Percentiles rank a stretch among this genome's conserved stretches.
Conservation (phyloP, 2,113 vertebrate genomes). For the Nanger granti region DNA sequence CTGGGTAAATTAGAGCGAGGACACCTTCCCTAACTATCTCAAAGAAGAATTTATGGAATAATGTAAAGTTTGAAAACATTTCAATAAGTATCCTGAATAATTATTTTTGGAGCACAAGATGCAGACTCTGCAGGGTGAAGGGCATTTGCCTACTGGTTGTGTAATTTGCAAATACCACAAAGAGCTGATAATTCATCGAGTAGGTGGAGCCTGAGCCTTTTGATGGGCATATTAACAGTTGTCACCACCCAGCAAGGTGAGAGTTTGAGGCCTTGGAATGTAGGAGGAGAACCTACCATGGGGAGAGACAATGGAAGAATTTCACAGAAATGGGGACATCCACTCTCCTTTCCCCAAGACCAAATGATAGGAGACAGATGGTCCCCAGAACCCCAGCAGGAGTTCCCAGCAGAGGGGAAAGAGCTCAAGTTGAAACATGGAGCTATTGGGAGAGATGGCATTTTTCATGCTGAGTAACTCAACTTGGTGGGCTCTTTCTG, state of each 20-base stretch:
- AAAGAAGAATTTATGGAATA: not conserved
- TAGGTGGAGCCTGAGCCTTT: not conserved
- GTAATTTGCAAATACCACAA: not conserved
- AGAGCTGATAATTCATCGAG: not conserved
- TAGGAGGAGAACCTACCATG: not conserved
- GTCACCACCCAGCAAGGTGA: not conserved
- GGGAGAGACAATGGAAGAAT: not conserved
- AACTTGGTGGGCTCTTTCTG: slow-evolving; percentile 61
- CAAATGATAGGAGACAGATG: not conserved
- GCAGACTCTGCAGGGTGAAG: not conserved
- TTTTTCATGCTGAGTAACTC: slow-evolving; percentile 66
- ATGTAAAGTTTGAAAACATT: not conserved
- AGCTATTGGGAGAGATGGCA: slow-evolving; percentile 40
- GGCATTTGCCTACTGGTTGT: not conserved
- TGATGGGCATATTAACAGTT: accelerated
- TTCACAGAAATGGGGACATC: not conserved
- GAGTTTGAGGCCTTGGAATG: not conserved
- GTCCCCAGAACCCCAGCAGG: not conserved
- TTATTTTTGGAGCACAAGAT: not conserved
- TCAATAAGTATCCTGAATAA: not conserved
- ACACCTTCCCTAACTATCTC: not conserved
- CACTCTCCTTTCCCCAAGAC: not conserved
- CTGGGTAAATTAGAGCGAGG: not conserved
- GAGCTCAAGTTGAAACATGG: slow-evolving; percentile 14
- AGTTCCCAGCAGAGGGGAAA: slow-evolving; percentile 30